Conservation (phyloP, 37 sponge, comb jelly and placozoan species). For the Corticium candelabrum region DNA sequence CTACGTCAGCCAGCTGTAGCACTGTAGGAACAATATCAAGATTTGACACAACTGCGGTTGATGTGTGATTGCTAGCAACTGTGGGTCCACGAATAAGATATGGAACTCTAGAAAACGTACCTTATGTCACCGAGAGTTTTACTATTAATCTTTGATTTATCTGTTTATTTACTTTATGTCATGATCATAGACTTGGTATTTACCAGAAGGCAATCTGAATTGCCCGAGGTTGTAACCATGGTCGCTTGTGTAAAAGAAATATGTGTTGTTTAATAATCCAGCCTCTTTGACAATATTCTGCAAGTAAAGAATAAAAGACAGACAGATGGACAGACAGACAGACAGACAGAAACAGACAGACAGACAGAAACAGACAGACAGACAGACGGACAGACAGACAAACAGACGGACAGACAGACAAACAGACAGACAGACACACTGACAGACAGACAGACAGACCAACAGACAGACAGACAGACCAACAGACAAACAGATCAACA, state of each 20-base stretch:
- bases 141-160: no score
- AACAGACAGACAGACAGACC: no score
- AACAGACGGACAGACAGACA: no score
- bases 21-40: conserved; percentile 67
- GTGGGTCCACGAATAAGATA: conserved; percentile 46
- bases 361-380: no score
- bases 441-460: no score
- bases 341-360: no score
- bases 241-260: conserved; percentile 61
- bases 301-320: no score
- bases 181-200: conserved; percentile 66
- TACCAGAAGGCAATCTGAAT: conserved; percentile 52
- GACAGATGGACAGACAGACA: no score
- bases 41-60: conserved; percentile 49
- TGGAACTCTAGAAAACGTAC: conserved; percentile 32
- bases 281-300: background rate
- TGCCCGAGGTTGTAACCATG: conserved; percentile 80
- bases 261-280: conserved; percentile 46
- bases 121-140: no score
- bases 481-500: no score
- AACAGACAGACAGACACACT: no score
- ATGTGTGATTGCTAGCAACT: conserved; percentile 3
- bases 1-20: conserved; percentile 35
- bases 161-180: conserved; percentile 24
- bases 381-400: no score